Evolutionary conservation across 2,888 invertebrate genomes (phyloP).

Genomic region (Oscheius sp.): DNA sequence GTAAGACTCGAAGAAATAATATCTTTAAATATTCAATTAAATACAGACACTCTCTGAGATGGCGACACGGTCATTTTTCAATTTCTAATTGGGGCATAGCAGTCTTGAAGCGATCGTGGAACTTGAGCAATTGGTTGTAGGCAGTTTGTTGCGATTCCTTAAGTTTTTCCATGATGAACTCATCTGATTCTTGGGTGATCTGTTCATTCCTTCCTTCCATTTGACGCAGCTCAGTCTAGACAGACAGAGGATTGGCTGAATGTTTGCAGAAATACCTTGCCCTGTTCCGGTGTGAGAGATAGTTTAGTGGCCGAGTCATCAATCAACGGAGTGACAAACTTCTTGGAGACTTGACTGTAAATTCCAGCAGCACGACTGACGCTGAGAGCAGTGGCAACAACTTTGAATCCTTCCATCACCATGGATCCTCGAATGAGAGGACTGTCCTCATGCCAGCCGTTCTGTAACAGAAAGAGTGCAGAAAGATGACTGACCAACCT

Average conservation of each 20-base stretch:
- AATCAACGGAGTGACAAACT: neutral
- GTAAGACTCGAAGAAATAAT: neutral
- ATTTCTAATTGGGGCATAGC: neutral
- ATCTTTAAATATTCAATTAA: neutral
- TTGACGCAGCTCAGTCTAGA: neutral
- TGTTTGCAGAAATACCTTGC: neutral
- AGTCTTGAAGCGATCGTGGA: neutral
- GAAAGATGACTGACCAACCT: neutral
- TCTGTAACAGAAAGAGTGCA: neutral
- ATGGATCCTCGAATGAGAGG: neutral
- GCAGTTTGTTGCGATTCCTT: neutral
- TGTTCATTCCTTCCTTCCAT: neutral
- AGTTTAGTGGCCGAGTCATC: neutral
- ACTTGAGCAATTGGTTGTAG: neutral
- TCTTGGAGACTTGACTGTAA: neutral
- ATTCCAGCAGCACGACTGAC: neutral
- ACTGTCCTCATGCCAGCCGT: neutral
- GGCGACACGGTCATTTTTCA: neutral
- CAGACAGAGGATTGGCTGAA: neutral
- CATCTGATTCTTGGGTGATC: neutral
- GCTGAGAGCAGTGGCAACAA: neutral
- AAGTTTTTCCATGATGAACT: neutral
- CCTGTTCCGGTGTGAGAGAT: neutral
- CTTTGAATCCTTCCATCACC: conserved; percentile 13
- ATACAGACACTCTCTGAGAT: neutral